A percentile compares a stretch with the other conserved stretches of the same genome.
These are phyloP conservation scores for Passer domesticus DNA, from an alignment of 2,113 vertebrate genomes.

Conservation along the genomic window DNA sequence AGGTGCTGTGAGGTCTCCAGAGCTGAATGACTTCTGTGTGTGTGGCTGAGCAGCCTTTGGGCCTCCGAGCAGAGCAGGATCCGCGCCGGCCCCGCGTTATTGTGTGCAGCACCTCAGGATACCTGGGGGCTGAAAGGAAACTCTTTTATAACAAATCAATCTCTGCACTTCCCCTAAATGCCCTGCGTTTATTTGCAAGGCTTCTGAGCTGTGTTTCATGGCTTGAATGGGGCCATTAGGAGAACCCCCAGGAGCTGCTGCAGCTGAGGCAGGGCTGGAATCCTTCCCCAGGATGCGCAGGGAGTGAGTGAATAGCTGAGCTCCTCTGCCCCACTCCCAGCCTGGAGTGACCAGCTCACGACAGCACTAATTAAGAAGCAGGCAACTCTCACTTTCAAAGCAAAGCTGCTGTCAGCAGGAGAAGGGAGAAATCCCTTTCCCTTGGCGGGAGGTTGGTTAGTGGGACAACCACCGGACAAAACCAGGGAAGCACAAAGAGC, in stretches of 20 bases:
- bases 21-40: background rate
- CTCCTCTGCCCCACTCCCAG: background rate
- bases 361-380: conserved; percentile 43
- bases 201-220: background rate
- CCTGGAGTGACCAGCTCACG: background rate
- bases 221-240: background rate
- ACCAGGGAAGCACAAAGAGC: background rate
- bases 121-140: conserved; percentile 10
- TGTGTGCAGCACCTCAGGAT: background rate
- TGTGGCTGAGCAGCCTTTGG: background rate
- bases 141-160: background rate
- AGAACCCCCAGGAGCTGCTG: background rate
- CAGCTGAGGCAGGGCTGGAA: background rate
- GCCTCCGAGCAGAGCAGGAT: rapidly evolving
- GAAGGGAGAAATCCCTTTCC: conserved; percentile 41
- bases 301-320: background rate
- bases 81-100: rapidly evolving
- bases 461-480: background rate
- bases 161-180: background rate
- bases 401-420: conserved; percentile 5
- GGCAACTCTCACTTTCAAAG: conserved; percentile 45
- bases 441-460: conserved; percentile 33
- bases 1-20: background rate
- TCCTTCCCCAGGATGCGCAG: background rate
- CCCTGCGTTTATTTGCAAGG: background rate